These are phyloP conservation scores for Octodonta nipae DNA, from an alignment of 2,888 invertebrate species.

Conservation along the genomic window DNA sequence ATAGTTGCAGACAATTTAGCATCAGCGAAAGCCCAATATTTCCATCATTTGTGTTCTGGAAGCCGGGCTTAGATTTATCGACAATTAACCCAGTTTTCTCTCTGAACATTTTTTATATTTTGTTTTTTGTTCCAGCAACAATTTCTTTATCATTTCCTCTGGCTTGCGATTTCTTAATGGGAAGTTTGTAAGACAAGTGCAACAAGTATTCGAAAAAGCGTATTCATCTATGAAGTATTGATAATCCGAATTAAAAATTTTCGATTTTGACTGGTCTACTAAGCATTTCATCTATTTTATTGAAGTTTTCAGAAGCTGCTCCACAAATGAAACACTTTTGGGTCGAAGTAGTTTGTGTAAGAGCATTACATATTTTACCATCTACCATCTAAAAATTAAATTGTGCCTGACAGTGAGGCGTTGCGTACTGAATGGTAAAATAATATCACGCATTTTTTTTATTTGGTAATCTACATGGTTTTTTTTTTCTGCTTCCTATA, in stretches of 20 bases:
- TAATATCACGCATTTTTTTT: background rate
- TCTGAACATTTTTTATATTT: background rate
- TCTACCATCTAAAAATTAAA: slow-evolving; percentile 20
- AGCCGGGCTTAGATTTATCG: slow-evolving; percentile 1
- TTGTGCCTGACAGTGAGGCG: background rate
- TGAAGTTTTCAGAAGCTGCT: slow-evolving; percentile 15
- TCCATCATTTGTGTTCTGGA: background rate
- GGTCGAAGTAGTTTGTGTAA: slow-evolving; percentile 11
- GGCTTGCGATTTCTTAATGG: slow-evolving; percentile 3
- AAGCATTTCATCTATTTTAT: slow-evolving; percentile 11
- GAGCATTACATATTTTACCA: slow-evolving; percentile 19
- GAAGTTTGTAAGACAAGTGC: slow-evolving; percentile 4
- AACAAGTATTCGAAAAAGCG: slow-evolving; percentile 3
- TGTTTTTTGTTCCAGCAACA: background rate
- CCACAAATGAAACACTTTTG: slow-evolving; percentile 15
- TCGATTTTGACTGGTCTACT: slow-evolving; percentile 2
- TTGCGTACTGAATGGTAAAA: background rate
- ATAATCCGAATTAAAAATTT: slow-evolving; percentile 2
- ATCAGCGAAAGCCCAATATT: too few relatives aligned
- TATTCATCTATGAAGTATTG: background rate
- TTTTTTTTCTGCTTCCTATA: background rate
- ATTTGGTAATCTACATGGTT: background rate
- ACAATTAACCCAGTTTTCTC: background rate
- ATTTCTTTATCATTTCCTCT: background rate
- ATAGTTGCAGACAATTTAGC: too few relatives aligned